Base-by-base conservation (phyloP, 1,140 invertebrate genomes). In the Dolichoris vasculosae region DNA sequence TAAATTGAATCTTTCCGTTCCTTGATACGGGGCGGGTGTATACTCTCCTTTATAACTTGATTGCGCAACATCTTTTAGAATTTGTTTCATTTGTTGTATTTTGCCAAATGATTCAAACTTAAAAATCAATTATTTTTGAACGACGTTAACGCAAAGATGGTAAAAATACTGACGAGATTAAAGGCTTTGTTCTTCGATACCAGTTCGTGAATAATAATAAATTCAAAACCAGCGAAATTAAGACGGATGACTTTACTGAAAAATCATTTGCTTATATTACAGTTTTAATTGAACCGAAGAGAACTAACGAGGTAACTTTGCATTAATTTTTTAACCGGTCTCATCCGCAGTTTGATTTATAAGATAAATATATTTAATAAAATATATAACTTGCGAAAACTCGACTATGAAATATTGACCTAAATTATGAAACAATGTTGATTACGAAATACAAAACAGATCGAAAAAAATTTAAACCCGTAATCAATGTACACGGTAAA, bases 161-260 rank as follows among this genome's bases (percentile, higher is more conserved):
- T 30, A 40, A 13, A 32, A 11, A 48, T 38, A 15, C 13, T 48
- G n/a, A 43, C n/a, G 40, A 46, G 23, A 30, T 4, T 0, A 30
- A 8, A 23, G 71, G 40, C 64, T 80, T 84, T 80, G 83, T 78
- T 55, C 73, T 64, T 15, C 71, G 32, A 35, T 23, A 23, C 15
- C 2, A 46, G 2, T 55, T 32, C 55, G 13, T 2, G 48, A 64
- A 35, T 13, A 48, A 67, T 73, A 73, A 84, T 84, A 59, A 85
- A 38, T 26, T 15, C 0, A n/a, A 6, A 35, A 48, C 13, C 23
- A 23, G 11, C 6, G 82, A 75, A 85, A 85, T 85, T 80, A 82
- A 82, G 84, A 77, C 43, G 79, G 48, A 85, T 85, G 84, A 85
- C 78, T 76, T 11, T 43, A 35, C 76, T 40, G 51, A 73, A 81